These are phyloP conservation scores for Bombus soroeensis DNA, from an alignment of 1,140 invertebrate species.

Conservation along the genomic window DNA sequence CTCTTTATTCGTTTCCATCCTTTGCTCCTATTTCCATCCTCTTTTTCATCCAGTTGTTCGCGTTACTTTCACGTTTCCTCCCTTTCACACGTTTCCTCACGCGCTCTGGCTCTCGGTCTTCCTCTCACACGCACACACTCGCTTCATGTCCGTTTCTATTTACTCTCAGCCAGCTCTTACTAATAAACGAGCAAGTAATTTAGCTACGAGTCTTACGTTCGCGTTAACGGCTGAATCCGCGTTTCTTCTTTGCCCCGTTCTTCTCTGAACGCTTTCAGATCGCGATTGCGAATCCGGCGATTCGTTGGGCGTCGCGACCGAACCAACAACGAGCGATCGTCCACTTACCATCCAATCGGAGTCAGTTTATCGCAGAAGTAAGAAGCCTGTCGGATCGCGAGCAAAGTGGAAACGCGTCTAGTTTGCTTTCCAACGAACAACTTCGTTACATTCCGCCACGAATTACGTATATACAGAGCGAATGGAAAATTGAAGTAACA, in stretches of 20 bases:
- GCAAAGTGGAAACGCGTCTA: conserved; percentile 5
- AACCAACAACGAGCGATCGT: too few relatives aligned
- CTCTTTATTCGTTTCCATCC: neutral
- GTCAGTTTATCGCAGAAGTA: neutral
- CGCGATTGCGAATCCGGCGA: too few relatives aligned
- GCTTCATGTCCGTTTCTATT: neutral
- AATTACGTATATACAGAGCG: neutral
- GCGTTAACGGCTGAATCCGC: neutral
- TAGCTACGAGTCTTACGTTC: conserved; percentile 35
- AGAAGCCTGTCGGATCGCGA: neutral
- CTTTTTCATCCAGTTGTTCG: neutral
- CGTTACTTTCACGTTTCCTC: neutral
- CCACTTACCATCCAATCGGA: too few relatives aligned
- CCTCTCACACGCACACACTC: too few relatives aligned
- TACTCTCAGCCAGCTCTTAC: too few relatives aligned
- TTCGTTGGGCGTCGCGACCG: too few relatives aligned
- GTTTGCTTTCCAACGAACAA: neutral
- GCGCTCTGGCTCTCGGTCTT: neutral
- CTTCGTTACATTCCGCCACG: neutral
- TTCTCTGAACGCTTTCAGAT: too few relatives aligned
- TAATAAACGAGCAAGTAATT: conserved; percentile 19
- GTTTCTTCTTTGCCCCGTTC: neutral
- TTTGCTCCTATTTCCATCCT: neutral
- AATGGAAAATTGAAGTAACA: neutral
- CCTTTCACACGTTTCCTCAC: neutral